Base-by-base conservation (phyloP, 2,888 invertebrate species). In the Hoplodrina ambigua region DNA sequence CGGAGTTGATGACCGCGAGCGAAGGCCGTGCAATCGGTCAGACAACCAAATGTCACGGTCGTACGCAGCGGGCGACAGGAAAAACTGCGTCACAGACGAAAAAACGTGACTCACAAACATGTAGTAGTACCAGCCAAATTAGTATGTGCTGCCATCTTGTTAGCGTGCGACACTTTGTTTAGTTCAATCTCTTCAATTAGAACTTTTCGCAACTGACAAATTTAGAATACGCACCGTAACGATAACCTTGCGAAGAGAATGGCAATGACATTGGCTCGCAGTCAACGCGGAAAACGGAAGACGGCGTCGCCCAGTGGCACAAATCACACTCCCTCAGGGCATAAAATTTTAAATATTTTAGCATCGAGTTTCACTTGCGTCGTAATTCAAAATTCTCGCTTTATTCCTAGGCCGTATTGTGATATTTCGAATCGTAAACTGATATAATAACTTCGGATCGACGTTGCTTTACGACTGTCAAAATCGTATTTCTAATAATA, bases 11-110 rank as follows among this genome's bases (percentile, higher is more conserved):
- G 95, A 96, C 95, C 95, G 95, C 93, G 89, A 85, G 85, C 91
- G 95, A 95, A 96, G 95, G 95, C 94, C 94, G 93, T 85, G 86
- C 95, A 95, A 95, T 96, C 95, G 95, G 95, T 95, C 95, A 95
- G 92, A 91, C 94, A 92, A 88, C 88, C 92, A 96, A 96, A 96
- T 96, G 95, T 96, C 95, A 96, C 87, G 95, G 95, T 84, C 94
- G 91, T 89, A 89, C 93, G 88, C 89, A 83, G 84, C 87, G 85
- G 85, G 90, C 89, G 92, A 92, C 94, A 91, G 93, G 92, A 90
- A 90, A 90, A 93, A 89, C 91, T 88, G 89, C 94, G 95, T 94
- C 94, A 94, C 91, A 91, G 89, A 92, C 88, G 88, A 93, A 94
- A 93, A 94, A 93, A 94, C 90, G 92, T 94, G 94, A 94, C 88